Conservation (phyloP, 35 echinoderm and acorn worm genomes). For the Anneissia japonica region DNA sequence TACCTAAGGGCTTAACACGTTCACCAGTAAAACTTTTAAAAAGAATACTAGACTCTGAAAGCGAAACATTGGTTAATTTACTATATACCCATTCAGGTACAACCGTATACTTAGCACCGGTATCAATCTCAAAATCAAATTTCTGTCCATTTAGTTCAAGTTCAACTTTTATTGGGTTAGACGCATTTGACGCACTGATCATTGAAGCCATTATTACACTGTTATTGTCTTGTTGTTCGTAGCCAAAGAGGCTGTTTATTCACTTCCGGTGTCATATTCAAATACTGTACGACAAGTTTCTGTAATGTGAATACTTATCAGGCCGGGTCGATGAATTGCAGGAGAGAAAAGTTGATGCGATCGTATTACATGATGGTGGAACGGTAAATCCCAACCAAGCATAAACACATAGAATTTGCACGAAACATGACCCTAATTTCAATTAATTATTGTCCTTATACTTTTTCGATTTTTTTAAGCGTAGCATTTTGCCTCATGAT, state of each 20-base stretch:
- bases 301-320: not conserved
- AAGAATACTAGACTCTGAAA: conserved; percentile 16
- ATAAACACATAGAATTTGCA: too few species aligned
- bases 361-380: too few species aligned
- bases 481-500: too few species aligned
- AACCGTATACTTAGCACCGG: conserved; percentile 9
- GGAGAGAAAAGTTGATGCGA: too few species aligned
- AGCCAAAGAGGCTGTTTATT: not conserved
- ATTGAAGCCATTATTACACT: not conserved
- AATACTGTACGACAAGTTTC: not conserved
- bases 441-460: too few species aligned
- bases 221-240: not conserved
- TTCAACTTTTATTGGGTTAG: not conserved
- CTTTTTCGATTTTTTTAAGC: too few species aligned
- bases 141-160: conserved; percentile 13
- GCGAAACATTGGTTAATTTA: conserved; percentile 23
- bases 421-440: too few species aligned
- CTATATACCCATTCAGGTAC: conserved; percentile 7
- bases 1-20: conserved; percentile 23
- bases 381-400: too few species aligned
- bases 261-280: not conserved
- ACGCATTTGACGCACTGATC: not conserved
- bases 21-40: conserved; percentile 44
- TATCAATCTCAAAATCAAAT: not conserved
- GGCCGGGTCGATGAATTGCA: too few species aligned